Evolutionary conservation across 1,140 invertebrate genomes (phyloP), one percentile per base, ranked within the genome.

Genomic region (Caerostris darwini): DNA sequence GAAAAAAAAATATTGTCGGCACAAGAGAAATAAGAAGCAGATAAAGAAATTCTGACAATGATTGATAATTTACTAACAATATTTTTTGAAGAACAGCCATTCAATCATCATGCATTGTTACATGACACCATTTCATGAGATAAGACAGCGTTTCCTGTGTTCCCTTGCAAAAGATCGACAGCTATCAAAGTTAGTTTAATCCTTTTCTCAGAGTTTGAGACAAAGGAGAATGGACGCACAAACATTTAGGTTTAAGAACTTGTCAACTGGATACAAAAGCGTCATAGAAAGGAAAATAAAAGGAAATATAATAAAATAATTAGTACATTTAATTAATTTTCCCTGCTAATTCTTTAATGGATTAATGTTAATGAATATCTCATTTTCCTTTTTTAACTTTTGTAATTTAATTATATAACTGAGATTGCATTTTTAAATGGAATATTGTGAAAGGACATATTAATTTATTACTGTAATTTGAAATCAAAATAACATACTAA

Each of bases 21-120:
- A 34, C 7, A 34, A 77, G 19, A 77, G 4, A 50, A 10, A 53
- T 19, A 53, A 50, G 34, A 53, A 53, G 7, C 0, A 50, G 53
- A 77, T 50, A 53, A 77, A 77, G 71, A 50, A 77, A 77, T 77
- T 77, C 50, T 77, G 71, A 77, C 71, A 77, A 77, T 53, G 71
- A 77, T 77, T 77, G 71, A 77, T 77, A 77, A 50, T 77, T 50
- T 77, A 77, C 34, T 77, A 50, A 5, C 34, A 53, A 5, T 50
- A 7, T 50, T 77, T 71, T 53, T 50, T 77, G 10, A 77, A 17
- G 71, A 77, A 77, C 50, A 50, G 71, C 71, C 8, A 77, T 77
- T 77, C 71, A 53, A 77, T 77, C 71, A 77, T 77, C 71, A 77
- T 77, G 34, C 50, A 77, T 77, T 53, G 34, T 77, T 10, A 77